A percentile compares a stretch with the other conserved stretches of the same genome.
These are phyloP conservation scores for Ceyx erithaca DNA, from an alignment of 2,797 vertebrate species.

Conservation along the genomic window DNA sequence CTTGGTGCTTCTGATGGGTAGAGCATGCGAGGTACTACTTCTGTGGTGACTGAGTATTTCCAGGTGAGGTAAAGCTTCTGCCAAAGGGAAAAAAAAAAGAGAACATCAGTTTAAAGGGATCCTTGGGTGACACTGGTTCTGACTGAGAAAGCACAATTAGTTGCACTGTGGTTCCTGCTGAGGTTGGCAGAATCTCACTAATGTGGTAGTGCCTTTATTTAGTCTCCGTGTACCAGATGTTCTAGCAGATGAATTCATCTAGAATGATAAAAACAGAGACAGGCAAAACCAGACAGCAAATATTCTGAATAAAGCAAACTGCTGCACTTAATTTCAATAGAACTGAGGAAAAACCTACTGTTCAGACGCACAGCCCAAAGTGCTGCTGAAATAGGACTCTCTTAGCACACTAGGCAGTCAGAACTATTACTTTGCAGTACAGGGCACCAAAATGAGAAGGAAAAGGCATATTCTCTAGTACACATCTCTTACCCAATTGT, in stretches of 20 bases:
- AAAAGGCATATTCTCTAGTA: neutral
- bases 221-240: neutral
- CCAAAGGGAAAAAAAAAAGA: neutral
- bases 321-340: neutral
- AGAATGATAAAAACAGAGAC: neutral
- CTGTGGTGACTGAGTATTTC: neutral
- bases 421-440: neutral
- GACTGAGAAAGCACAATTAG: neutral
- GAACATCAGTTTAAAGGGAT: neutral
- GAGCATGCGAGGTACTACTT: neutral
- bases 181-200: neutral
- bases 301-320: neutral
- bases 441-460: neutral
- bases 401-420: neutral
- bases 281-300: neutral
- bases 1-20: neutral
- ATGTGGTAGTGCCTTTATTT: neutral
- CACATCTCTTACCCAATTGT: neutral
- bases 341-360: slow-evolving; percentile 10
- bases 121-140: neutral
- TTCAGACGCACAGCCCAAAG: neutral
- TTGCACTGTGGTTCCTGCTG: neutral
- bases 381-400: neutral
- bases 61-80: neutral
- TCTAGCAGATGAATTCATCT: neutral